A percentile compares a stretch with the other conserved stretches of the same genome.
phyloP scores from a whole-genome alignment of 2,888 invertebrate genomes.

The Euphydryas editha region DNA sequence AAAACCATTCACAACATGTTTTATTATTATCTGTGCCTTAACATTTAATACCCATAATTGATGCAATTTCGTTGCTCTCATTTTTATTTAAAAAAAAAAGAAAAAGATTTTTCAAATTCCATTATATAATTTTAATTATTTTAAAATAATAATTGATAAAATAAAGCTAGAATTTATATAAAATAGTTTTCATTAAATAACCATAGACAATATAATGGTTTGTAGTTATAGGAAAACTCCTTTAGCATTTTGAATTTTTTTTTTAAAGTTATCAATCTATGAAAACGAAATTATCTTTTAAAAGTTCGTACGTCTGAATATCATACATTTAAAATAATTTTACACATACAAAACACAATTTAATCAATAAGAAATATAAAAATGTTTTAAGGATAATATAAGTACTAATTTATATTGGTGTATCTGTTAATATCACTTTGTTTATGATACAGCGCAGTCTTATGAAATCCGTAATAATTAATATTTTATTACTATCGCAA shows the following conservation, averaged over 20 bases:
- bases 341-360: conserved; percentile 14
- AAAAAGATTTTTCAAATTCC: conserved; percentile 11
- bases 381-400: conserved; percentile 37
- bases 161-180: conserved; percentile 7
- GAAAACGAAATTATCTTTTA: too few species aligned
- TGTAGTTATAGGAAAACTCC: not conserved
- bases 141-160: not conserved
- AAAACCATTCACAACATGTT: not conserved
- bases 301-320: too few species aligned
- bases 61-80: conserved; percentile 28
- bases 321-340: too few species aligned
- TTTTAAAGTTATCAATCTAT: too few species aligned
- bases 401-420: conserved; percentile 29
- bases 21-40: not conserved
- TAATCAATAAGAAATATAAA: conserved; percentile 3
- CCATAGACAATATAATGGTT: not conserved
- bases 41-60: not conserved
- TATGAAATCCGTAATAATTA: conserved; percentile 17
- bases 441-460: conserved; percentile 27
- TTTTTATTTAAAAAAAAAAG: not conserved
- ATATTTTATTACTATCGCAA: conserved; percentile 19
- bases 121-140: not conserved
- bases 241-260: not conserved
- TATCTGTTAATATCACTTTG: conserved; percentile 14
- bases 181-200: not conserved